Percentiles rank a stretch among this genome's conserved stretches.
These are phyloP conservation scores for Falco peregrinus DNA, from an alignment of 2,797 vertebrate genomes.

Conservation along the genomic window DNA sequence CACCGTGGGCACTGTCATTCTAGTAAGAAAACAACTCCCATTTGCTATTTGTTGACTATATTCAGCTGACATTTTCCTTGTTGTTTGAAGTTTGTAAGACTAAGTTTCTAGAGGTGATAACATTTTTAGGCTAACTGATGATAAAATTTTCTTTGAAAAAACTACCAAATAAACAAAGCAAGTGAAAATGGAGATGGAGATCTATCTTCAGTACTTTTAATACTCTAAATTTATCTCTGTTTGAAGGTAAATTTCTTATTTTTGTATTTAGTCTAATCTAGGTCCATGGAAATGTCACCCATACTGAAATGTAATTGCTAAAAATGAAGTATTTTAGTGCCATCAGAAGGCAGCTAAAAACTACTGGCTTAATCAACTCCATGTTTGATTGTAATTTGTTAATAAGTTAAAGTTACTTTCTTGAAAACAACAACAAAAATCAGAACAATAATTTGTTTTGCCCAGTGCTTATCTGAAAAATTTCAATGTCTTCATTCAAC, in stretches of 20 bases:
- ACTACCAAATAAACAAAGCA: neutral
- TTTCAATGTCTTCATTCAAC: neutral
- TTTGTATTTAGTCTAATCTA: neutral
- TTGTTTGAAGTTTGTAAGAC: neutral
- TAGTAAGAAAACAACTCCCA: conserved; percentile 46
- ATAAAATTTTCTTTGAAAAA: neutral
- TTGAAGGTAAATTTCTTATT: neutral
- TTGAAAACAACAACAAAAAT: neutral
- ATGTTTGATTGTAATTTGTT: neutral
- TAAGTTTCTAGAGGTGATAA: neutral
- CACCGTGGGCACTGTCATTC: neutral
- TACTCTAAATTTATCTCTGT: neutral
- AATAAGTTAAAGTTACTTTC: neutral
- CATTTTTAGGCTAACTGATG: neutral
- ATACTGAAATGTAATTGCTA: neutral
- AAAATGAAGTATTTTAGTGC: neutral
- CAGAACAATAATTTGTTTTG: neutral
- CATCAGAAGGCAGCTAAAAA: neutral
- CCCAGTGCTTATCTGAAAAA: neutral
- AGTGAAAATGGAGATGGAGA: neutral
- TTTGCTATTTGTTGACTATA: conserved; percentile 48
- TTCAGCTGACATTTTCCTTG: neutral
- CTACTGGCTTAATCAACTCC: neutral
- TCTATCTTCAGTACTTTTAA: neutral
- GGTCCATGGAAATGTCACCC: neutral